Percentiles rank a stretch among this genome's conserved stretches.
These are phyloP conservation scores for Mustelus asterias DNA, from an alignment of 2,113 vertebrate genomes.

Conservation along the genomic window DNA sequence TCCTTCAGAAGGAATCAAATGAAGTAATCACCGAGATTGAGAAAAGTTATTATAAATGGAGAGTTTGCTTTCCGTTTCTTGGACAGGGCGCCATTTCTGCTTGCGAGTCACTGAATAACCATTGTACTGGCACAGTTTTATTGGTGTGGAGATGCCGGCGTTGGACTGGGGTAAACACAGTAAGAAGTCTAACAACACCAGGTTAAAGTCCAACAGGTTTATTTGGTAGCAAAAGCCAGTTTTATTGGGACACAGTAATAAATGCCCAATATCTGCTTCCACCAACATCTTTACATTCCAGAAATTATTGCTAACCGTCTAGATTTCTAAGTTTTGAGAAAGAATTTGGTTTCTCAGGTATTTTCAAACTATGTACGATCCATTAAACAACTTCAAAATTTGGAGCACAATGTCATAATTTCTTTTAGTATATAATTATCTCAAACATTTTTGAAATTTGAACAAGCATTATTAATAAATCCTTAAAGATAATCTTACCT, in stretches of 20 bases:
- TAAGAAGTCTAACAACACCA: too few relatives aligned
- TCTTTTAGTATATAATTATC: neutral
- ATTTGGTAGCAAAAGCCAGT: too few relatives aligned
- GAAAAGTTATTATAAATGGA: neutral
- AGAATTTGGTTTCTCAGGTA: neutral
- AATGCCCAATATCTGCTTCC: neutral
- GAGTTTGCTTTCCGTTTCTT: neutral
- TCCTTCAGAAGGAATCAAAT: neutral
- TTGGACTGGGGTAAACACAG: too few relatives aligned
- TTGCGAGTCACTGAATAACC: neutral
- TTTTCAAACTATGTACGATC: neutral
- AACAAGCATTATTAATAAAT: neutral
- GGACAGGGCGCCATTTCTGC: neutral
- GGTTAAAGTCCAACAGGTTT: too few relatives aligned
- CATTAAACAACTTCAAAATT: neutral
- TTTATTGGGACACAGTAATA: neutral
- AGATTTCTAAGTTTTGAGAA: neutral
- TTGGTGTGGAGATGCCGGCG: too few relatives aligned
- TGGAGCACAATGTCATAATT: neutral
- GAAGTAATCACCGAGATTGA: neutral
- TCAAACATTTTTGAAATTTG: neutral
- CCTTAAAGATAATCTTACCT: slow-evolving; percentile 60
- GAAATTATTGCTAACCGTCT: neutral
- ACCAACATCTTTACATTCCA: neutral
- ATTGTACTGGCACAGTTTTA: neutral